These are phyloP conservation scores for Lypha dubia DNA, from an alignment of 2,888 invertebrate genomes.

Conservation along the genomic window DNA sequence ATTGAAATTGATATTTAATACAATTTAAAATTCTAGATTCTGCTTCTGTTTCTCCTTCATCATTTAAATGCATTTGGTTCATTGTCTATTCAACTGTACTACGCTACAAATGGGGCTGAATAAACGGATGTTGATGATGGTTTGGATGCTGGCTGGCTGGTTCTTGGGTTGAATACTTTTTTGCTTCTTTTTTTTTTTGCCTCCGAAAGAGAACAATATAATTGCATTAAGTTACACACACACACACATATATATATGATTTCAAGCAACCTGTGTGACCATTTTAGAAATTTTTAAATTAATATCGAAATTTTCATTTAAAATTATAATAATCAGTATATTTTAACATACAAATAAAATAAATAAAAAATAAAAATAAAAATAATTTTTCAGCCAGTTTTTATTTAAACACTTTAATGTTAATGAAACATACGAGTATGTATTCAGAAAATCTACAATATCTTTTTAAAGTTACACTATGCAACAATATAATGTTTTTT, in stretches of 20 bases:
- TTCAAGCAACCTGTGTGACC: neutral
- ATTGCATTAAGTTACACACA: slow-evolving; percentile 35
- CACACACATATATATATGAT: no score
- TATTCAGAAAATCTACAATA: no score
- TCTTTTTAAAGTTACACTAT: no score
- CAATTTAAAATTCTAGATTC: slow-evolving; percentile 26
- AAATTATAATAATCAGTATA: no score
- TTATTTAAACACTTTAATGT: no score
- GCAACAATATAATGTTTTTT: no score
- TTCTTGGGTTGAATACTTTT: neutral
- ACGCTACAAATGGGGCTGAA: neutral
- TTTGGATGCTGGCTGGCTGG: neutral
- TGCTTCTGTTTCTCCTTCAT: neutral
- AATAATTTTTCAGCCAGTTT: no score
- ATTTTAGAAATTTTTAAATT: neutral
- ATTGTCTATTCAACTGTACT: slow-evolving; percentile 2
- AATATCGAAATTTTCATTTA: neutral
- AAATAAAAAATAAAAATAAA: no score
- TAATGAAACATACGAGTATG: no score
- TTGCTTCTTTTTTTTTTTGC: neutral
- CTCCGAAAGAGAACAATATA: slow-evolving; percentile 7
- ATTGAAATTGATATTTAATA: slow-evolving; percentile 57
- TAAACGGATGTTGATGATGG: neutral
- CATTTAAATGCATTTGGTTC: neutral
- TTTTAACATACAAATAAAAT: no score